Evolutionary conservation across 2,113 vertebrate species (phyloP), one percentile per base, ranked within the genome.

Genomic region (Tenrec ecaudatus): DNA sequence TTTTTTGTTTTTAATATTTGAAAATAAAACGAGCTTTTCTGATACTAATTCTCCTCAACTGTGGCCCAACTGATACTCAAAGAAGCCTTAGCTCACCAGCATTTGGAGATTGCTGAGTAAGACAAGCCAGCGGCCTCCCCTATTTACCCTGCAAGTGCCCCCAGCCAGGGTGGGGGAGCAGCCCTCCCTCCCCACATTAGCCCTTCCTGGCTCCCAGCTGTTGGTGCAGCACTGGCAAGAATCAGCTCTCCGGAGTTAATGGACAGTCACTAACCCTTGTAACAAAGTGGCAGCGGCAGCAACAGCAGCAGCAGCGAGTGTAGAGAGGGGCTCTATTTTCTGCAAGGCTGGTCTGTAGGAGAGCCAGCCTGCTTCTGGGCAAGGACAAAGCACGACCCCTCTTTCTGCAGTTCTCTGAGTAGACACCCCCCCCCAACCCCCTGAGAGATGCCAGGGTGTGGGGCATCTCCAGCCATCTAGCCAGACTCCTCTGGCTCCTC

Each of bases 81-180:
- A 79, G 92, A 97, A 95, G 92, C 93, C 95, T 75, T 85, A 95
- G 88, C 93, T 97, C 96, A 97, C 92, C 95, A 95, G 93, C 90
- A 92, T 68, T 95, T 58, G 31, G 75, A 88, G 86, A 95, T 78
- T 92, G 92, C 95, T 95, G 94, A 94, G 80, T 93, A 89, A 96
- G 95, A 82, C 88, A 36, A 33, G 33, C 88, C 57, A 43, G 68
- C 88, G 96, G 96, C 96, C 94, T 90, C 68, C 43, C 69, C 31
- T 60, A 87, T 86, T 89, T 93, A 68, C 68, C 53, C 73, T 91
- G 80, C 9, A 4, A 93, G 89, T 14, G 1, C 71, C 88, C 71
- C 88, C 76, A 81, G 83, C 64, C 66, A 82, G 43, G n/a, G 40
- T 90, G 33, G 90, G 90, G 58, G 66, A 57, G 25, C 71, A 80